Conservation (phyloP, 2,797 vertebrate species). For the Mormyrops attenuatus region DNA sequence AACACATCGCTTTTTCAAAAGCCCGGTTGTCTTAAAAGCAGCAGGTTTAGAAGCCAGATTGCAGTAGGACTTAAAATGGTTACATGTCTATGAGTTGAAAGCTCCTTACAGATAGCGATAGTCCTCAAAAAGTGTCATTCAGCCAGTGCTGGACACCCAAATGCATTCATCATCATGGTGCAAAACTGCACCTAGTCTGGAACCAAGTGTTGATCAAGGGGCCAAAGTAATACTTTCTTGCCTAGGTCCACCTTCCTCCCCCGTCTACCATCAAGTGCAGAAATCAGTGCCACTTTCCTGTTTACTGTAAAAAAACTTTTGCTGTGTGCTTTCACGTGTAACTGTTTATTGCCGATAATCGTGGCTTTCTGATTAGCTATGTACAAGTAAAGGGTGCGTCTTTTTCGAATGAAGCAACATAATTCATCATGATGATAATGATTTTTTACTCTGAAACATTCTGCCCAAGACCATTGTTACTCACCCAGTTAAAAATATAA, state of each 20-base stretch:
- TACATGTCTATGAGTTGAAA: background rate
- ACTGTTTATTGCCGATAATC: background rate
- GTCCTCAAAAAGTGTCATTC: background rate
- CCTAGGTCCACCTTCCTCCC: background rate
- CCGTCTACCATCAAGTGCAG: background rate
- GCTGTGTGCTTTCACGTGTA: background rate
- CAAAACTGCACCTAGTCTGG: background rate
- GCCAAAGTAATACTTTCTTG: background rate
- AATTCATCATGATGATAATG: background rate
- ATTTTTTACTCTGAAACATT: background rate
- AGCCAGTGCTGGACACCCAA: background rate
- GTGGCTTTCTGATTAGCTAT: background rate
- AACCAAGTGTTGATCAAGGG: background rate
- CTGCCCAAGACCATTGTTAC: background rate
- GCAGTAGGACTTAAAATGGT: constrained; percentile 4
- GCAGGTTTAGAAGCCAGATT: constrained; percentile 9
- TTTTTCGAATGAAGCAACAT: background rate
- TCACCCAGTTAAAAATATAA: background rate
- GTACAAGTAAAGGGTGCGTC: background rate
- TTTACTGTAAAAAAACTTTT: background rate
- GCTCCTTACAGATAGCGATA: background rate
- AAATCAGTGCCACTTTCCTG: background rate
- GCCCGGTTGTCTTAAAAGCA: background rate
- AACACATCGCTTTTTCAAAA: background rate
- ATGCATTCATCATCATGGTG: background rate